Percentiles rank a stretch among this genome's conserved stretches.
Conservation (phyloP, 2,888 invertebrate species). For the Pterobdella sp. region DNA sequence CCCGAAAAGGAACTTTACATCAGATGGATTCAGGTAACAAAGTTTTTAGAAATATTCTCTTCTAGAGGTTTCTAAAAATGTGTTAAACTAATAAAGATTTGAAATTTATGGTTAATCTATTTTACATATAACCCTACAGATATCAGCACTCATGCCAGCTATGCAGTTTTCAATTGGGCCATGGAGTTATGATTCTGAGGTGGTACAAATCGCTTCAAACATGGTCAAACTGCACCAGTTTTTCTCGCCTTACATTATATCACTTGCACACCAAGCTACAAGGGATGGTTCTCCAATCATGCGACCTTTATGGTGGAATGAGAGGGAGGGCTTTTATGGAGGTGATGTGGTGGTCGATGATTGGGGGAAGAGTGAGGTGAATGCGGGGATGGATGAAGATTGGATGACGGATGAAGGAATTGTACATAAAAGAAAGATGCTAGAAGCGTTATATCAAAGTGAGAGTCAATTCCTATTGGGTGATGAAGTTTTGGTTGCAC, state of each 20-base stretch:
- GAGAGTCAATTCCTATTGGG: slow-evolving; percentile 45
- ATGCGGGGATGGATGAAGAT: not conserved
- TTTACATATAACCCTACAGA: not conserved
- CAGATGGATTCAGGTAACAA: slow-evolving; percentile 69
- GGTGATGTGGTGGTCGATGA: too few relatives aligned
- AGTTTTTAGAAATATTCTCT: too few relatives aligned
- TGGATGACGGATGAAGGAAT: not conserved
- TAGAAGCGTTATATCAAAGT: not conserved
- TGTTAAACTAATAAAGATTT: too few relatives aligned
- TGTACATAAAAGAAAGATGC: slow-evolving; percentile 15
- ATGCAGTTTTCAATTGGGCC: slow-evolving; percentile 84
- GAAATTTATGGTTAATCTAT: too few relatives aligned
- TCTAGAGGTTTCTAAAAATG: too few relatives aligned
- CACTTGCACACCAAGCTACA: slow-evolving; percentile 40
- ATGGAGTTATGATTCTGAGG: slow-evolving; percentile 70
- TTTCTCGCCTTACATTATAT: slow-evolving; percentile 39
- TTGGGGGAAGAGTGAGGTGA: not conserved
- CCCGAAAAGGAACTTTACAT: slow-evolving; percentile 57
- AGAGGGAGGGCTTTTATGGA: not conserved
- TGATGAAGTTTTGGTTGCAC: slow-evolving; percentile 46
- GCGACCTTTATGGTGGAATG: slow-evolving; percentile 77
- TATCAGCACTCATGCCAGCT: slow-evolving; percentile 71
- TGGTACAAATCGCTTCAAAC: slow-evolving; percentile 39
- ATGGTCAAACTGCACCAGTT: slow-evolving; percentile 31
- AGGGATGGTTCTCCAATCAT: slow-evolving; percentile 67